These are phyloP conservation scores for Podarcis cretensis DNA, from an alignment of 2,113 vertebrate species.

Conservation along the genomic window DNA sequence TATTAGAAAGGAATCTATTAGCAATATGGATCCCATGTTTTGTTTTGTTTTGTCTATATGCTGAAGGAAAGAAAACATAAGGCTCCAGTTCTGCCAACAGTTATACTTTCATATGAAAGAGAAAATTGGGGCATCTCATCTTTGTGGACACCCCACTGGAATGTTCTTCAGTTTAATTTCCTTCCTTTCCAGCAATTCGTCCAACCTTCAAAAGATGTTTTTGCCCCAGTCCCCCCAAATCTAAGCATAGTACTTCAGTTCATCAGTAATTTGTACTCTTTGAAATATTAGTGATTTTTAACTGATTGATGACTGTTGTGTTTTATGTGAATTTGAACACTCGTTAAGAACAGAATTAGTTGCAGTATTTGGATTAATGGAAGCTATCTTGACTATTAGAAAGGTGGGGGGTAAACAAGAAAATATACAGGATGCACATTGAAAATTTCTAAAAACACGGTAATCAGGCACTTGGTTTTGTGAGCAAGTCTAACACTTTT, in stretches of 20 bases:
- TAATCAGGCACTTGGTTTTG: background rate
- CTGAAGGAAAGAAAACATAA: background rate
- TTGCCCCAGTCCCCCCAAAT: no score
- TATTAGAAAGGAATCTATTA: constrained; percentile 15
- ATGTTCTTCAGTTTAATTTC: no score
- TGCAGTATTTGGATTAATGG: background rate
- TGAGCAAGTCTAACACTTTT: no score
- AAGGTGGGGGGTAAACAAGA: background rate
- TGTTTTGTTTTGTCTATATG: background rate
- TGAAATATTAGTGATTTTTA: no score
- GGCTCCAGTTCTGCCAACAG: background rate
- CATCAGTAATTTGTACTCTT: no score
- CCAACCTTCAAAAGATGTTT: no score
- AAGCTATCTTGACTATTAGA: background rate
- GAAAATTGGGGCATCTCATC: no score
- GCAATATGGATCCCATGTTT: constrained; percentile 21
- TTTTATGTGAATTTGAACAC: no score
- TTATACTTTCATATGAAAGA: background rate
- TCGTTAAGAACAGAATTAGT: background rate
- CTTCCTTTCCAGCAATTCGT: no score
- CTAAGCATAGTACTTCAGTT: no score
- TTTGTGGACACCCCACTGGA: no score
- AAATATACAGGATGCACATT: background rate
- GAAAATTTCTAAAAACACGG: background rate
- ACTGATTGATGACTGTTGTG: no score